Conservation (phyloP, 2,888 invertebrate genomes). For the Tenthredo mesomela region DNA sequence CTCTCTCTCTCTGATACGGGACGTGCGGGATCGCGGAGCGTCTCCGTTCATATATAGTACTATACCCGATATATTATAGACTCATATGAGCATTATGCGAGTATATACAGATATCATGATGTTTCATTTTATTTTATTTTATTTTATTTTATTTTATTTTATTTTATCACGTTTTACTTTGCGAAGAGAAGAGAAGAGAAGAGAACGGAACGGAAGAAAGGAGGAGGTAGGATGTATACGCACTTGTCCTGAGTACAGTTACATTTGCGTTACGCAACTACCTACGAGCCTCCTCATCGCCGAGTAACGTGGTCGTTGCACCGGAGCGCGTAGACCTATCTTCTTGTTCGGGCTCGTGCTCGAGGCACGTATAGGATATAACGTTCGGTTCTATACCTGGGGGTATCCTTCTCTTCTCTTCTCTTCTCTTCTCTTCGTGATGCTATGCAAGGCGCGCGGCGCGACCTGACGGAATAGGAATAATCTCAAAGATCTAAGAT, state of each 20-base stretch:
- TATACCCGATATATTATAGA: neutral
- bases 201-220: neutral
- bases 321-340: constrained; percentile 8
- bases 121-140: too few species aligned
- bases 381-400: neutral
- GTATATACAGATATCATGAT: too few species aligned
- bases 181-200: neutral
- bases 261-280: constrained; percentile 49
- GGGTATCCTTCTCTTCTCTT: neutral
- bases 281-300: neutral
- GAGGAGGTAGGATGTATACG: neutral
- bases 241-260: constrained; percentile 34
- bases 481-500: neutral
- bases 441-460: constrained; percentile 8
- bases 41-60: neutral
- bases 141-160: too few species aligned
- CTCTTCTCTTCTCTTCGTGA: neutral
- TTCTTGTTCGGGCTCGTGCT: constrained; percentile 14
- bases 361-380: constrained; percentile 13
- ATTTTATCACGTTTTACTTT: neutral
- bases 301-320: constrained; percentile 39
- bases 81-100: too few species aligned
- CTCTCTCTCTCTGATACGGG: neutral
- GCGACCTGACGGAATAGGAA: constrained; percentile 5
- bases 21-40: neutral